These are phyloP conservation scores for Helarctos malayanus DNA, from an alignment of 2,797 vertebrate species.

Conservation along the genomic window DNA sequence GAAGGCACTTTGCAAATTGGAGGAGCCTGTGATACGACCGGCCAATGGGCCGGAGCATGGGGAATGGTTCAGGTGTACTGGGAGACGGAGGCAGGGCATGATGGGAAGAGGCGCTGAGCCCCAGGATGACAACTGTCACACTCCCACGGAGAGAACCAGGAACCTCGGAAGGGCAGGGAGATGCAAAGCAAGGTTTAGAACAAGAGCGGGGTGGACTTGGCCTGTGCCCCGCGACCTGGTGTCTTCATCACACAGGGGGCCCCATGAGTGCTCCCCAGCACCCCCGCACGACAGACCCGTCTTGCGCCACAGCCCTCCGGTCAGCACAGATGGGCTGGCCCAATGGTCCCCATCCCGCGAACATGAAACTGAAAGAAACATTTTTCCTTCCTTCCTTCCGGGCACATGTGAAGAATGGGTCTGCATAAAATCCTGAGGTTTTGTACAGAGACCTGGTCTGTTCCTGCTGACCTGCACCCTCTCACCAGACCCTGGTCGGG, in stretches of 20 bases:
- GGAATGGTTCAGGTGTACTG: rapidly evolving
- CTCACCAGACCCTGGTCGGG: not conserved
- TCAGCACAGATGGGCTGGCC: not conserved
- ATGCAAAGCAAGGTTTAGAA: not conserved
- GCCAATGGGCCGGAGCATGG: not conserved
- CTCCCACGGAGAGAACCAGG: not conserved
- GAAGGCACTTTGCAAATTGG: not conserved
- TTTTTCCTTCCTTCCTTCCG: not conserved
- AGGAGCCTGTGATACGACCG: not conserved
- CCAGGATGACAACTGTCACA: not conserved
- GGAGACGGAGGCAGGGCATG: not conserved
- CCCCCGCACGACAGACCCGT: not conserved
- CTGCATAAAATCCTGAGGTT: not conserved
- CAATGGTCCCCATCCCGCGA: rapidly evolving
- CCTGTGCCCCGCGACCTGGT: not conserved
- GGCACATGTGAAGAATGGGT: not conserved
- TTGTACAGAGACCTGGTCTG: not conserved
- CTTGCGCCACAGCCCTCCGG: not conserved
- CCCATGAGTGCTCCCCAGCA: no score
- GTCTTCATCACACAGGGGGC: not conserved
- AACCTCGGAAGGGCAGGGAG: not conserved
- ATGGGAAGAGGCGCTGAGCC: not conserved
- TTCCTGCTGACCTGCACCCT: not conserved
- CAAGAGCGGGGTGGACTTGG: not conserved
- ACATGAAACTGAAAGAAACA: not conserved